Base-by-base conservation (phyloP, 1,140 invertebrate genomes). In the Caerostris darwini region DNA sequence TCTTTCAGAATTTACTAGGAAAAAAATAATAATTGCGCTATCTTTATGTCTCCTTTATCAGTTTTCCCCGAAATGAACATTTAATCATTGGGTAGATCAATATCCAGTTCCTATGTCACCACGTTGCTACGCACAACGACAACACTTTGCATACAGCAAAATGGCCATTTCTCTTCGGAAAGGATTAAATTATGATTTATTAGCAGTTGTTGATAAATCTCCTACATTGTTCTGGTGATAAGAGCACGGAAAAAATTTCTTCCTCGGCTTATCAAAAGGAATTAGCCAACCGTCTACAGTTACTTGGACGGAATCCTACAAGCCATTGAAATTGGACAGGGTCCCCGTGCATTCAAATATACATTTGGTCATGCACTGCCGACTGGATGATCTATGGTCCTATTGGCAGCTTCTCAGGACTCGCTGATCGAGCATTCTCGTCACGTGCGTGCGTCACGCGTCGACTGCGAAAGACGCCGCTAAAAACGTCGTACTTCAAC, bases 171-270 rank as follows among this genome's bases (percentile, higher is more conserved):
- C 56, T 92, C 90, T 82, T 92, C 90, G 53, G 17, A 58, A 17
- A 69, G 71, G 64, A 87, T 81, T 59, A 59, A 81, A 64, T 82
- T 91, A 91, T 91, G 92, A 93, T 93, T 93, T 93, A 93, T 93
- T 86, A 83, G 58, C 56, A 87, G 34, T 59, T 56, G 83, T 57
- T 34, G 56, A 77, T 92, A 93, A 87, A 58, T 87, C 92, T 87
- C 64, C 3, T 87, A 71, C 54, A 93, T 93, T 93, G 92, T 93
- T 93, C 56, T 91, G 50, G 4, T 10, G 92, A 93, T 93, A 93
- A 93, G 90, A 85, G 19, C 69, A 58, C 14, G 7, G 77, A n/a
- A 8, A 71, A 50, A 90, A 61, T 87, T 34, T 87, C 85, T 61
- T 82, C 3, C 71, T 91, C 71, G 71, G 90, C 69, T 91, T 71